Conservation (phyloP, 2,797 vertebrate species). For the Oophaga sylvatica region DNA sequence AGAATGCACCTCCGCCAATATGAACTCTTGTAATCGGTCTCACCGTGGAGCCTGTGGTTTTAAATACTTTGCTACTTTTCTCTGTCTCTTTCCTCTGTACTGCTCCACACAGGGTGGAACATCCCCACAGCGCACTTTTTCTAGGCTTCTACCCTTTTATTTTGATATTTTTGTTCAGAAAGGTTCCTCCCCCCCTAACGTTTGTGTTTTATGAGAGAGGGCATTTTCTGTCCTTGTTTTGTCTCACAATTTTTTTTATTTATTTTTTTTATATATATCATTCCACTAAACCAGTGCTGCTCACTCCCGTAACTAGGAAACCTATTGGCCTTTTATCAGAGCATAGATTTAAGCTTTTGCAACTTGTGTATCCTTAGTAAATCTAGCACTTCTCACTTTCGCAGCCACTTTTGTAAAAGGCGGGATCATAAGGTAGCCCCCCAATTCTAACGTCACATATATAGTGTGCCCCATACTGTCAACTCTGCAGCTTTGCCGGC, state of each 20-base stretch:
- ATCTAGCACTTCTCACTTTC: slow-evolving; percentile 32
- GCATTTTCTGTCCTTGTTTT: slow-evolving; percentile 61
- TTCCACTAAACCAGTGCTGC: slow-evolving; percentile 69
- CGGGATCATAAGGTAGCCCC: slow-evolving; percentile 11
- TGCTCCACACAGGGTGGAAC: slow-evolving; percentile 77
- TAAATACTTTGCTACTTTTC: slow-evolving; percentile 74
- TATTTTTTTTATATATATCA: slow-evolving; percentile 59
- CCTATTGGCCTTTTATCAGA: slow-evolving; percentile 28
- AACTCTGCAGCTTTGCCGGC: slow-evolving; percentile 44
- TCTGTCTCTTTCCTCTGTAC: slow-evolving; percentile 66
- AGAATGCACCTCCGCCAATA: slow-evolving; percentile 97
- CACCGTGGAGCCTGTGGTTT: slow-evolving; percentile 76
- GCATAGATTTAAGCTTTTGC: slow-evolving; percentile 45
- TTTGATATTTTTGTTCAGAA: slow-evolving; percentile 67
- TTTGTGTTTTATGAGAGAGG: slow-evolving; percentile 63
- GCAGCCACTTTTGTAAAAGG: slow-evolving; percentile 17
- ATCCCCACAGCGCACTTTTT: slow-evolving; percentile 81
- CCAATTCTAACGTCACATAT: slow-evolving; percentile 8
- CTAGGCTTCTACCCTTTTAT: slow-evolving; percentile 75
- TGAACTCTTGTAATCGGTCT: slow-evolving; percentile 89
- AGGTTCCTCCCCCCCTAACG: slow-evolving; percentile 59
- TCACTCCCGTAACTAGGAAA: slow-evolving; percentile 43
- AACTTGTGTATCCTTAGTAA: slow-evolving; percentile 31
- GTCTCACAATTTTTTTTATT: slow-evolving; percentile 66
- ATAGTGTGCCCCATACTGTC: slow-evolving; percentile 11